These are phyloP conservation scores for Scomber colias DNA, from an alignment of 2,113 vertebrate genomes.

Conservation along the genomic window DNA sequence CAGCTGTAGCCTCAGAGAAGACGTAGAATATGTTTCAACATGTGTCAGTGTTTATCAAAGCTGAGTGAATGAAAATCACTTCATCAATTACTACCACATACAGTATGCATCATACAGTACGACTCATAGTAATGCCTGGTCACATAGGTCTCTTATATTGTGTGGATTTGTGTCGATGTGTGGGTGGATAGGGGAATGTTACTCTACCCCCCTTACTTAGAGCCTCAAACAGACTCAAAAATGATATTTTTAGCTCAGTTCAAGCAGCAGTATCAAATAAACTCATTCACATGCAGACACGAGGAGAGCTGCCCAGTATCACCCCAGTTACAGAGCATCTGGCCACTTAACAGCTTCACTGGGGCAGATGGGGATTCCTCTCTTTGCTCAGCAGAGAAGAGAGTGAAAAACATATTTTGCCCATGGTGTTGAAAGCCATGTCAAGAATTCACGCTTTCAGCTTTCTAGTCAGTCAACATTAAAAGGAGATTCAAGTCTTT, in stretches of 20 bases:
- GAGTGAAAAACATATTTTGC: background rate
- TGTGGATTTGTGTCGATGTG: background rate
- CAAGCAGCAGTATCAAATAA: background rate
- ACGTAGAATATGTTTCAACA: background rate
- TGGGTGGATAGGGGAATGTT: background rate
- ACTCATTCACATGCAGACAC: background rate
- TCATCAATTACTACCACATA: conserved; percentile 2
- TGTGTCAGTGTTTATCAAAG: conserved; percentile 31
- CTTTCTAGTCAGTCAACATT: no score
- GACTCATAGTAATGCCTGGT: background rate
- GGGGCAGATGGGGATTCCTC: background rate
- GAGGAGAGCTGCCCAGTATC: background rate
- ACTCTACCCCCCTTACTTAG: background rate
- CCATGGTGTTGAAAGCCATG: no score
- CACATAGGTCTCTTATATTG: background rate
- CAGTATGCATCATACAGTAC: background rate
- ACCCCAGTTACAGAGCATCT: background rate
- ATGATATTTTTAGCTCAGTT: background rate
- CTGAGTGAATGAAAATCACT: conserved; percentile 43
- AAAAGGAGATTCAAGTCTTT: no score
- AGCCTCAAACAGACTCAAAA: background rate
- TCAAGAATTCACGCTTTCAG: no score
- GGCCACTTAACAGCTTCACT: background rate
- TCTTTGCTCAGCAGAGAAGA: background rate
- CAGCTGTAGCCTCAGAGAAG: conserved; percentile 7